Evolutionary conservation across 2,888 invertebrate genomes (phyloP).

Genomic region (Drosophila differens): DNA sequence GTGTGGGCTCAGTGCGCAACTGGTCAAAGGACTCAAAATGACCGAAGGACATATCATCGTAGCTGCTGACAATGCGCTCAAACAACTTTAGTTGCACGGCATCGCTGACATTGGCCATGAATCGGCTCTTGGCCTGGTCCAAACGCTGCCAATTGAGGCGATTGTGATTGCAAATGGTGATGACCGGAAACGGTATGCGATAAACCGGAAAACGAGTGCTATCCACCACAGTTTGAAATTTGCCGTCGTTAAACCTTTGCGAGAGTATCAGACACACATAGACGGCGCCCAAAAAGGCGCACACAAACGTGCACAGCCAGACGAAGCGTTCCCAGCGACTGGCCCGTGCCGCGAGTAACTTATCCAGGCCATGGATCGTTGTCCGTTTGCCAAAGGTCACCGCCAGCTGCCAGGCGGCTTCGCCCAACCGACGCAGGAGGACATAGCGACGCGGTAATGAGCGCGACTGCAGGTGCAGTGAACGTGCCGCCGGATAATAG

Average conservation of each 20-base stretch:
- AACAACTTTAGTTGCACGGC: constrained; percentile 65
- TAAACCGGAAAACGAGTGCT: constrained; percentile 82
- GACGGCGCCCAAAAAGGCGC: constrained; percentile 79
- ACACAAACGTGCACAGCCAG: constrained; percentile 79
- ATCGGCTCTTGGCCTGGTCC: constrained; percentile 71
- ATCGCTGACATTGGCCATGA: constrained; percentile 72
- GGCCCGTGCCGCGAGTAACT: constrained; percentile 64
- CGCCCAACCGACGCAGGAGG: constrained; percentile 27
- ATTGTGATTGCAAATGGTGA: constrained; percentile 84
- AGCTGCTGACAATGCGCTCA: constrained; percentile 70
- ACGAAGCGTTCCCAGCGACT: constrained; percentile 76
- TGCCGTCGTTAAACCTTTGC: constrained; percentile 79
- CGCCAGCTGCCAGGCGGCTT: constrained; percentile 63
- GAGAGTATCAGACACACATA: constrained; percentile 83
- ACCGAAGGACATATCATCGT: constrained; percentile 81
- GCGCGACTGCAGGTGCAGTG: constrained; percentile 24
- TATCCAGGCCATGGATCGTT: constrained; percentile 82
- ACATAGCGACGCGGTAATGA: constrained; percentile 27
- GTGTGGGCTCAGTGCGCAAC: constrained; percentile 63
- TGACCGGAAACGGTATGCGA: constrained; percentile 82
- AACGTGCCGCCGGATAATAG: constrained; percentile 51
- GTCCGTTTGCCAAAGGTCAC: constrained; percentile 77
- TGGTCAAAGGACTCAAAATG: constrained; percentile 75
- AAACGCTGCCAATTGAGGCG: constrained; percentile 84
- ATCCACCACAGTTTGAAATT: constrained; percentile 83